Base-by-base conservation (phyloP, 30 jellyfish, hydroid and myxozoan species). In the Rhopilema esculentum region DNA sequence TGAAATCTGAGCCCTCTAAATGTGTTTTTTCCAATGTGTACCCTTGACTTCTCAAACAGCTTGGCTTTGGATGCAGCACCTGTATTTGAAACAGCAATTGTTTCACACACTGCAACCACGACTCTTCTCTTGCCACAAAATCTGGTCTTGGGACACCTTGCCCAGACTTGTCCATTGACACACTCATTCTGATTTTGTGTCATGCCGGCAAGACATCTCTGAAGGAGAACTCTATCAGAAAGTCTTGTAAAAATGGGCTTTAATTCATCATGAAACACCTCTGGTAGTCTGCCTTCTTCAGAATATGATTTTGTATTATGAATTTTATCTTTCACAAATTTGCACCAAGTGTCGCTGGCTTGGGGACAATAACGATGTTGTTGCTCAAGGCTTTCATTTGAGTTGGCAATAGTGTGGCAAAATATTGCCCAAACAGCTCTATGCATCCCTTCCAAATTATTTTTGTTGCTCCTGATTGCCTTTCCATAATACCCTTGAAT, bases 111-210 rank as follows among this genome's bases (percentile, higher is more conserved):
- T 12, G 87, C 74, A 27, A 53, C 53, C 23, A 49, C 87, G 27
- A 76, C 72, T 28, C 26, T 76, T 53, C 25, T 50, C 25, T 53
- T 50, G n/a, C 87, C 87, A 52, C 79, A 57, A 64, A 78, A 78
- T 16, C 0, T 29, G 31, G 88, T 78, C 33, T 78, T 78, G 20
- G 88, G 66, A 61, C 88, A 78, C 18, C 22, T 64, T 25, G 79
- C 70, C 88, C 88, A 78, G 24, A 78, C 69, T 0, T 9, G 27
- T 64, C 88, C 33, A 65, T 78, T 64, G 21, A 78, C 21, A 25
- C 69, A 49, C 76, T 78, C 88, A 61, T 53, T 78, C 63, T 78
- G 88, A 52, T 78, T 78, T 78, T 78, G 88, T 18, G 88, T 78
- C 26, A 78, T 33, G 20, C 88, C 88, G 66, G 33, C 20, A 7